Conservation (phyloP, 37 sponge, comb jelly and placozoan species). For the Aphrocallistes beatrix region DNA sequence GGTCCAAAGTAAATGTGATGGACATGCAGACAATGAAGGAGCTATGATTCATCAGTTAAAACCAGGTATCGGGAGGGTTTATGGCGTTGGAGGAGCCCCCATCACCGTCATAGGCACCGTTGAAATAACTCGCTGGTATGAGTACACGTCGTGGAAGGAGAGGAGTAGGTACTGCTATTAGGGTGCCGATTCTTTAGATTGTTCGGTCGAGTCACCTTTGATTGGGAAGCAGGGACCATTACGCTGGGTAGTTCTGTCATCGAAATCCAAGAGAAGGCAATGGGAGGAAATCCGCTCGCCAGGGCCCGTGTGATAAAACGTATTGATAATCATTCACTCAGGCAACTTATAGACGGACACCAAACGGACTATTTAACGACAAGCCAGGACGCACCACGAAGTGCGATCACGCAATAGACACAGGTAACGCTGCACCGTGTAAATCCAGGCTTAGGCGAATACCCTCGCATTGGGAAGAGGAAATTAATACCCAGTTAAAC, state of each 20-base stretch:
- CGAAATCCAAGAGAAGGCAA: conserved; percentile 6
- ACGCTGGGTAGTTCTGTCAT: background rate
- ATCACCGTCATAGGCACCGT: background rate
- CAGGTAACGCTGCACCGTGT: conserved; percentile 16
- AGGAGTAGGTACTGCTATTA: background rate
- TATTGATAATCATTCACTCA: background rate
- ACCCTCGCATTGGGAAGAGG: conserved; percentile 23
- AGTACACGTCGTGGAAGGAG: conserved; percentile 6
- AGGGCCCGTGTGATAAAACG: conserved; percentile 2
- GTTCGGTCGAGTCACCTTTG: background rate
- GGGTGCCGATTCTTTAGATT: background rate
- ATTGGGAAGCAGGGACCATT: background rate
- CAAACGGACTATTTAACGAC: conserved; percentile 14
- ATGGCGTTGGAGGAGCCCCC: background rate
- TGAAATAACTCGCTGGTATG: background rate
- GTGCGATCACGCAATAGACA: conserved; percentile 20
- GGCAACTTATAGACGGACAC: background rate
- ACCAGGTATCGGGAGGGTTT: background rate
- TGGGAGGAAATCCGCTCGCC: conserved; percentile 12
- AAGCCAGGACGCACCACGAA: conserved; percentile 1
- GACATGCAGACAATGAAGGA: background rate
- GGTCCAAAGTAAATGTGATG: background rate
- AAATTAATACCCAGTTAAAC: conserved; percentile 19
- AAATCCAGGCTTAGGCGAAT: conserved; percentile 19
- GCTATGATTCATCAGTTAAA: background rate